These are phyloP conservation scores for Glaucopsyche alexis DNA, from an alignment of 2,888 invertebrate genomes.

Conservation along the genomic window DNA sequence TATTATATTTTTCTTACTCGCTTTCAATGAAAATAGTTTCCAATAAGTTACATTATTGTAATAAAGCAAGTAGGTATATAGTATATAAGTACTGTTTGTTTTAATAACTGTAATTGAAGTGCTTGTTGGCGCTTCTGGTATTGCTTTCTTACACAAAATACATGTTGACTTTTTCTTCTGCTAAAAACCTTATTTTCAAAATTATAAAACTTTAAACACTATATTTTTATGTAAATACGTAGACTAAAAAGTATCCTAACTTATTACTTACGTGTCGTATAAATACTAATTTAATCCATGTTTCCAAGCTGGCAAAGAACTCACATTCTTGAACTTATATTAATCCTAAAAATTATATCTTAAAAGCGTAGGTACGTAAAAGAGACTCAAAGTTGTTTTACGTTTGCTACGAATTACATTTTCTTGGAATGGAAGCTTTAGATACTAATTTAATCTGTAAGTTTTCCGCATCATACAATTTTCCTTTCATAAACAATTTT, in stretches of 20 bases:
- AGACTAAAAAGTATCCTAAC: not conserved
- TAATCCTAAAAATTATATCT: conserved; percentile 13
- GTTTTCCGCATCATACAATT: not conserved
- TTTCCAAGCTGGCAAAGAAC: conserved; percentile 3
- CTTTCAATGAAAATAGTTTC: not conserved
- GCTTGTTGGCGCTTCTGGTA: too few species aligned
- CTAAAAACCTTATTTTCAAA: too few species aligned
- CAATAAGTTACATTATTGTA: not conserved
- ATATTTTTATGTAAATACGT: too few species aligned
- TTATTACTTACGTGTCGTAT: not conserved
- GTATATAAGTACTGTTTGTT: too few species aligned
- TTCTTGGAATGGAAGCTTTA: not conserved
- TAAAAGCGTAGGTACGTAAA: conserved; percentile 8
- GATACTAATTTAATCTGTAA: not conserved
- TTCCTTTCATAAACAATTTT: not conserved
- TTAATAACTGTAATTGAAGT: too few species aligned
- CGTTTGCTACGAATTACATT: not conserved
- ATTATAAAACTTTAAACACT: too few species aligned
- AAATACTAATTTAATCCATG: not conserved
- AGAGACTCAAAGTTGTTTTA: conserved; percentile 23
- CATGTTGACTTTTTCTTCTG: too few species aligned
- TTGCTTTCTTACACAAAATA: too few species aligned
- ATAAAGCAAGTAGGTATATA: not conserved
- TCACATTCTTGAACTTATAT: not conserved
- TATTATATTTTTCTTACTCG: conserved; percentile 48